Base-by-base conservation (phyloP, 1,140 invertebrate genomes). In the Rhynchophorus ferrugineus region DNA sequence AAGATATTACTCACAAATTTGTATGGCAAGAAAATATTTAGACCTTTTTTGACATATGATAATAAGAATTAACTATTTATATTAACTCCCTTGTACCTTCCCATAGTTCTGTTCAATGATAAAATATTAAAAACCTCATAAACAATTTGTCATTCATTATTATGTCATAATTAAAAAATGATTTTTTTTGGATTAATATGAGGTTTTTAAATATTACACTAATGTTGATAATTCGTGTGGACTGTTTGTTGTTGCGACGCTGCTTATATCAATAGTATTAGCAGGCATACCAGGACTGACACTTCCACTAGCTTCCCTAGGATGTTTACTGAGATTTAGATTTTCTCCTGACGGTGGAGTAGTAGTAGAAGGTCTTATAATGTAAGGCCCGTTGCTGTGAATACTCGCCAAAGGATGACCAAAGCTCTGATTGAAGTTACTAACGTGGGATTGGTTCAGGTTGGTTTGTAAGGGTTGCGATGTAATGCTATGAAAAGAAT, bases 151-250 rank as follows among this genome's bases (percentile, higher is more conserved):
- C n/a, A n/a, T n/a, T n/a, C n/a, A n/a, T n/a, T n/a, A n/a, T 18
- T 18, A 18, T 2, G 2, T 18, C 2, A 41, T 18, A 20, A 19
- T 7, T 2, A n/a, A n/a, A n/a, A n/a, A n/a, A n/a, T n/a, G n/a
- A n/a, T n/a, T n/a, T n/a, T n/a, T n/a, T n/a, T n/a, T n/a, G n/a
- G n/a, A n/a, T n/a, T n/a, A n/a, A n/a, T n/a, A n/a, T n/a, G n/a
- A n/a, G n/a, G n/a, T n/a, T n/a, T n/a, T n/a, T n/a, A n/a, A n/a
- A n/a, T n/a, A 24, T 66, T 65, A 81, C 22, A 81, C 82, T 47
- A 85, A 71, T 8, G 82, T 85, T 2, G 81, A 84, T 18, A 85
- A 69, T 67, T 85, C 82, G 52, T 84, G 82, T 14, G 80, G 76
- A 16, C 78, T 80, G 57, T 75, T 78, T 3, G 78, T 78, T 2